Percentiles rank a stretch among this genome's conserved stretches.
Evolutionary conservation across 2,113 vertebrate genomes (phyloP).

Genomic region (Natator depressus): DNA sequence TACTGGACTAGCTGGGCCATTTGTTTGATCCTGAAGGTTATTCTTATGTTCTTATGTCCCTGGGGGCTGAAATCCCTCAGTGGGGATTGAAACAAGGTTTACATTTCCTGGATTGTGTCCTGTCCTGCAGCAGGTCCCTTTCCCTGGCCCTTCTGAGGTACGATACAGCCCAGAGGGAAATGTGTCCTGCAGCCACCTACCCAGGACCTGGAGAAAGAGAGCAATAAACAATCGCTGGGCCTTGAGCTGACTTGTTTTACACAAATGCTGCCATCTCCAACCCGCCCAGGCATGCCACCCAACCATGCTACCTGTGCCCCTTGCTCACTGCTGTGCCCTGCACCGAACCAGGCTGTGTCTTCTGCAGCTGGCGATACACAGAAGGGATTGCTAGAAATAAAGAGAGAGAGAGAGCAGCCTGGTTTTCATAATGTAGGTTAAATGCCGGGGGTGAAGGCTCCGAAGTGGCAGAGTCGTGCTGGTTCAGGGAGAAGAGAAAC

Average conservation of each 20-base stretch:
- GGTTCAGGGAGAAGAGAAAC: constrained; percentile 42
- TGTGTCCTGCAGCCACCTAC: background rate
- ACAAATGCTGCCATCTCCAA: background rate
- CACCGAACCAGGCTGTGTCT: constrained; percentile 42
- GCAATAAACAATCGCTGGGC: background rate
- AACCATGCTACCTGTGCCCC: background rate
- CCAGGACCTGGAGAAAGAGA: constrained; percentile 9
- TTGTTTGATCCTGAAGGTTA: no score
- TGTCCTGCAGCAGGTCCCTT: background rate
- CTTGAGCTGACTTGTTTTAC: constrained; percentile 25
- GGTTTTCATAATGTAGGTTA: constrained; percentile 71
- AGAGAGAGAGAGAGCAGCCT: constrained; percentile 48
- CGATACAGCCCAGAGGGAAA: background rate
- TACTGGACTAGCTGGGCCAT: no score
- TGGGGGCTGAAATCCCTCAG: background rate
- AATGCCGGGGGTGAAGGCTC: constrained; percentile 55
- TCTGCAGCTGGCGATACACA: constrained; percentile 36
- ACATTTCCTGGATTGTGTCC: background rate
- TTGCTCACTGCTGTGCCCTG: constrained; percentile 20
- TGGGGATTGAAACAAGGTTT: no score
- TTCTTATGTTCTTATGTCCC: no score
- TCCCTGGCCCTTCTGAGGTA: background rate
- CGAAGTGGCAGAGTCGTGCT: background rate
- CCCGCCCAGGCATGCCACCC: background rate
- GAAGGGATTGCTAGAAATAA: constrained; percentile 69